A percentile compares a stretch with the other conserved stretches of the same genome.
phyloP scores from a whole-genome alignment of 1,140 invertebrate genomes.

The Leptinotarsa lineolata region DNA sequence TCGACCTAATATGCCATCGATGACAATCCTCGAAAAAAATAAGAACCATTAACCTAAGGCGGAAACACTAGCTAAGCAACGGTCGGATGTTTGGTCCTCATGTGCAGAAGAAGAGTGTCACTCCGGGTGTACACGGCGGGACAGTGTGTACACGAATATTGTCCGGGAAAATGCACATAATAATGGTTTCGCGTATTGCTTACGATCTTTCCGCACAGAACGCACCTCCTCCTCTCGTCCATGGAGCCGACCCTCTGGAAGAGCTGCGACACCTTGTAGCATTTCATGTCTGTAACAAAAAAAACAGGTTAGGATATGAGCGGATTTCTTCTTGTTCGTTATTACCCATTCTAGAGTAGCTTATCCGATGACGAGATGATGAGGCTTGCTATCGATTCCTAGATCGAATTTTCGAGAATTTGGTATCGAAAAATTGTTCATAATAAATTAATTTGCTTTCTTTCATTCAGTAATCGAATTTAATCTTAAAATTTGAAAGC shows the following conservation, averaged over 20 bases:
- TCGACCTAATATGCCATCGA: not conserved
- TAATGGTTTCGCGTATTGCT: slow-evolving; percentile 71
- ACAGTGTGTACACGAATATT: slow-evolving; percentile 66
- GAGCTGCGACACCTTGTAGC: slow-evolving; percentile 69
- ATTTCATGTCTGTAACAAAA: slow-evolving; percentile 69
- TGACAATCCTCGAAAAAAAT: not conserved
- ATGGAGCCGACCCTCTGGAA: slow-evolving; percentile 67
- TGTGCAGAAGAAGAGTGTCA: slow-evolving; percentile 67
- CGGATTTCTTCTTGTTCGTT: not conserved
- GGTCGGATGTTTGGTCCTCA: slow-evolving; percentile 66
- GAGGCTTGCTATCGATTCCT: too few species aligned
- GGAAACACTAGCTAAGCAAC: slow-evolving; percentile 51
- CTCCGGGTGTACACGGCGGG: slow-evolving; percentile 68
- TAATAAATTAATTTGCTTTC: too few species aligned
- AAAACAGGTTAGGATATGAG: slow-evolving; percentile 36
- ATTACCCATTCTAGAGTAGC: not conserved
- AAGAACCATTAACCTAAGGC: not conserved
- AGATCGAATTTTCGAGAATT: too few species aligned
- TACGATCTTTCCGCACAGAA: slow-evolving; percentile 69
- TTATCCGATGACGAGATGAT: too few species aligned
- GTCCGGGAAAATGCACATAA: slow-evolving; percentile 70
- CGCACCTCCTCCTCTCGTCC: slow-evolving; percentile 67
- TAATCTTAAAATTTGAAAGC: too few species aligned
- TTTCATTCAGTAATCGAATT: too few species aligned
- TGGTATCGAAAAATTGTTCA: too few species aligned